Conservation (phyloP, 2,888 invertebrate genomes). For the Halocaridina rubra region DNA sequence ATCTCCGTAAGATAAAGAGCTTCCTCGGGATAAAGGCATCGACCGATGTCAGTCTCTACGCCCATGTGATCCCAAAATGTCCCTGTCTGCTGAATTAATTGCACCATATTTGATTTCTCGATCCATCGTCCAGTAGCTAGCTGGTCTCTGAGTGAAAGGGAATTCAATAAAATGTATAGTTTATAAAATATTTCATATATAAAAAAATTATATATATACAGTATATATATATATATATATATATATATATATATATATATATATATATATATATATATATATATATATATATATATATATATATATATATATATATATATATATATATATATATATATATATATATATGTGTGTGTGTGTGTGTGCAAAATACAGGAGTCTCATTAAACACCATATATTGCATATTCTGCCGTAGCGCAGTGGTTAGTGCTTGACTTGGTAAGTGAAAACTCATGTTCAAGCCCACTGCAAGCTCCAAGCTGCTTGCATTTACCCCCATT, state of each 20-base stretch:
- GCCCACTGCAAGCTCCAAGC: too few relatives aligned
- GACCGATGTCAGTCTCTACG: constrained; percentile 51
- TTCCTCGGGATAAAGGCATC: constrained; percentile 49
- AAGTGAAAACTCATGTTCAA: too few relatives aligned
- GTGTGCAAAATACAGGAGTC: too few relatives aligned
- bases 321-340: not conserved
- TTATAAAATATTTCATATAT: not conserved
- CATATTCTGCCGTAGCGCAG: too few relatives aligned
- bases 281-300: not conserved
- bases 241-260: not conserved
- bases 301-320: not conserved
- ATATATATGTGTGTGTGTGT: too few relatives aligned
- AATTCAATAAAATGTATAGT: not conserved
- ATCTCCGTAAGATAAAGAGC: constrained; percentile 48
- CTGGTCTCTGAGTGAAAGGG: constrained; percentile 19
- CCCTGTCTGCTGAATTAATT: constrained; percentile 17
- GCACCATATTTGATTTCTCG: constrained; percentile 35
- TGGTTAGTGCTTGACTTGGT: too few relatives aligned
- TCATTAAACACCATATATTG: too few relatives aligned
- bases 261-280: not conserved
- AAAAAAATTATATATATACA: too few relatives aligned
- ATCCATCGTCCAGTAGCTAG: constrained; percentile 28
- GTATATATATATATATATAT: not conserved
- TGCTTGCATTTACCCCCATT: too few relatives aligned
- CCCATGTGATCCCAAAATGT: constrained; percentile 55